These are phyloP conservation scores for Drosophila sturtevanti DNA, from an alignment of 1,140 invertebrate species.

Conservation along the genomic window DNA sequence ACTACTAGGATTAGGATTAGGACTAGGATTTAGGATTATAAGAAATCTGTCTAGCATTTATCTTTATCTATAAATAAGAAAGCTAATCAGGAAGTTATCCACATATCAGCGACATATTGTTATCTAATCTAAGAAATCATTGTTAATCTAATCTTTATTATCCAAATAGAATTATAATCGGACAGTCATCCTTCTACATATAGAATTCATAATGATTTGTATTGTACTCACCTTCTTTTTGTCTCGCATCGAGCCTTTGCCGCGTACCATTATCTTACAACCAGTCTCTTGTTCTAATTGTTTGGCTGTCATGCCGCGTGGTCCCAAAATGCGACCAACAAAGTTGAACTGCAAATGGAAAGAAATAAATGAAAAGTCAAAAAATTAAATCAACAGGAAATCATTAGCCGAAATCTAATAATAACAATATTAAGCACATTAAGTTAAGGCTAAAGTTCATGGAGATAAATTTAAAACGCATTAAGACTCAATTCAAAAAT, in stretches of 20 bases:
- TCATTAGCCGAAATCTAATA: constrained; percentile 58
- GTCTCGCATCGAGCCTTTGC: constrained; percentile 99
- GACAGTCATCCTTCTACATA: background rate
- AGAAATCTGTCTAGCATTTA: too few relatives aligned
- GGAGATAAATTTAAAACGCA: constrained; percentile 65
- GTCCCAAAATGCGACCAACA: constrained; percentile 99
- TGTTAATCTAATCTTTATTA: too few relatives aligned
- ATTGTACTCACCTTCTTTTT: constrained; percentile 96
- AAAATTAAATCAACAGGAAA: constrained; percentile 66
- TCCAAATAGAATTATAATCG: too few relatives aligned
- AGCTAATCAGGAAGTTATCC: too few relatives aligned
- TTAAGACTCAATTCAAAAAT: constrained; percentile 40
- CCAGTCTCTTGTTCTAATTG: constrained; percentile 99
- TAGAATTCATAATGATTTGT: background rate
- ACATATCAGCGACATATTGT: too few relatives aligned
- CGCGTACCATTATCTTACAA: constrained; percentile 99
- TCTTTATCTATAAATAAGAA: too few relatives aligned
- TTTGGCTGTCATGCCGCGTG: constrained; percentile 99
- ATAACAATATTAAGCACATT: constrained; percentile 12
- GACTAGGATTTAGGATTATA: too few relatives aligned
- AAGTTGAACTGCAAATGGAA: constrained; percentile 98
- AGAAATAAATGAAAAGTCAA: constrained; percentile 72
- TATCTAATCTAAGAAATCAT: too few relatives aligned
- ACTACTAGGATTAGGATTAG: too few relatives aligned
- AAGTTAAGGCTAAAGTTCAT: constrained; percentile 41